These are phyloP conservation scores for Apamea monoglypha DNA, from an alignment of 2,888 invertebrate genomes.

Conservation along the genomic window DNA sequence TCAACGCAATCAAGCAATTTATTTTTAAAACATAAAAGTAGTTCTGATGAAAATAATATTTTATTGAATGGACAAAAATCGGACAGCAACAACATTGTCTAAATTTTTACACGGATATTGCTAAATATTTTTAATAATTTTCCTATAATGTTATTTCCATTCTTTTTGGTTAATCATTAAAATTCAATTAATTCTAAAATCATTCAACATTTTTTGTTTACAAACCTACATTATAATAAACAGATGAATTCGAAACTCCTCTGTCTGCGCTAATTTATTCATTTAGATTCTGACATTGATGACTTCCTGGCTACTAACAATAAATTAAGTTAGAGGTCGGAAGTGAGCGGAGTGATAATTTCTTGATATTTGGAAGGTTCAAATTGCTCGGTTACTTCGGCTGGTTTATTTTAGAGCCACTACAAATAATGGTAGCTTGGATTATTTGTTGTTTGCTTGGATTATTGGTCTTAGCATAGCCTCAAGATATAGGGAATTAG, in stretches of 20 bases:
- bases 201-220: neutral
- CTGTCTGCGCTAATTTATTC: constrained; percentile 55
- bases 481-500: neutral
- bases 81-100: accelerated
- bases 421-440: constrained; percentile 45
- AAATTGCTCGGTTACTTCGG: constrained; percentile 24
- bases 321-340: constrained; percentile 59
- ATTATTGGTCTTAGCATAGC: constrained; percentile 2
- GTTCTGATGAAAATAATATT: too few relatives aligned
- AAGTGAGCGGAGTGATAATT: constrained; percentile 52
- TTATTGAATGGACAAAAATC: neutral
- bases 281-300: constrained; percentile 66
- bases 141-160: too few relatives aligned
- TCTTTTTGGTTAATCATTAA: neutral
- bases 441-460: constrained; percentile 32
- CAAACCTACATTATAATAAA: constrained; percentile 23
- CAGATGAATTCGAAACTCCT: constrained; percentile 7
- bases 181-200: neutral
- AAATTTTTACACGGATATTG: too few relatives aligned
- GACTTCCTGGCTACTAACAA: constrained; percentile 50
- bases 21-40: neutral
- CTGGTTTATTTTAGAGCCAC: constrained; percentile 46
- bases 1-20: neutral
- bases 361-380: constrained; percentile 48
- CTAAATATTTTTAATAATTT: neutral